phyloP scores from a whole-genome alignment of 2,888 invertebrate species.

The Leucophenga maculata region DNA sequence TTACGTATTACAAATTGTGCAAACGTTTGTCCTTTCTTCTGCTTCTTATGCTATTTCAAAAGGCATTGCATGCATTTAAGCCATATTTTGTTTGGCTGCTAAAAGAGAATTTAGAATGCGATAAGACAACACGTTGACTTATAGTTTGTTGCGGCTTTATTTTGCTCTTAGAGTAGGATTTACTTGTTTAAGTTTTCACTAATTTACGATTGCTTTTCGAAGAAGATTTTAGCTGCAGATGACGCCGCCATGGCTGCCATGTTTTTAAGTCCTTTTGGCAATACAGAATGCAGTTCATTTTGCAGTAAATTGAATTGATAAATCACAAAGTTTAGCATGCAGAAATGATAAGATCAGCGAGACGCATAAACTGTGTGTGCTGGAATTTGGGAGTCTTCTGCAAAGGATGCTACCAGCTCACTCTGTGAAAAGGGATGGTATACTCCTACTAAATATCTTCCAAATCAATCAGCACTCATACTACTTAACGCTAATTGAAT shows the following conservation, averaged over 20 bases:
- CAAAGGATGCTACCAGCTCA: background rate
- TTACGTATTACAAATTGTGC: conserved; percentile 61
- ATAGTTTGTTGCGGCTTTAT: conserved; percentile 18
- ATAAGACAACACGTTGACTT: conserved; percentile 23
- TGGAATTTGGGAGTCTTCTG: background rate
- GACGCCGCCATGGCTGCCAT: background rate
- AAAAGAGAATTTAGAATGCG: conserved; percentile 5
- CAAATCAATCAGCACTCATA: background rate
- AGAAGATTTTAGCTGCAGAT: background rate
- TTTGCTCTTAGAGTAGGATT: background rate
- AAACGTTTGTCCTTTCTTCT: conserved; percentile 41
- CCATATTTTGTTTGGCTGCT: conserved; percentile 49
- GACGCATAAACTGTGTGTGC: conserved; percentile 13
- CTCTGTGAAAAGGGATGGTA: too few relatives aligned
- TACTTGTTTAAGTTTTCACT: conserved; percentile 10
- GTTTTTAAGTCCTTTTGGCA: background rate
- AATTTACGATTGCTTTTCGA: conserved; percentile 10
- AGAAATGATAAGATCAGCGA: conserved; percentile 20
- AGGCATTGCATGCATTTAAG: conserved; percentile 40
- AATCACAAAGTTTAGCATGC: background rate
- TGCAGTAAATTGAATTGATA: conserved; percentile 15
- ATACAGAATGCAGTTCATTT: background rate
- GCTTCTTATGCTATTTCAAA: background rate
- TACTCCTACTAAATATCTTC: too few relatives aligned
- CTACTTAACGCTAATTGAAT: conserved; percentile 57